These are phyloP conservation scores for Onychostoma macrolepis DNA, from an alignment of 2,113 vertebrate genomes.

Conservation along the genomic window DNA sequence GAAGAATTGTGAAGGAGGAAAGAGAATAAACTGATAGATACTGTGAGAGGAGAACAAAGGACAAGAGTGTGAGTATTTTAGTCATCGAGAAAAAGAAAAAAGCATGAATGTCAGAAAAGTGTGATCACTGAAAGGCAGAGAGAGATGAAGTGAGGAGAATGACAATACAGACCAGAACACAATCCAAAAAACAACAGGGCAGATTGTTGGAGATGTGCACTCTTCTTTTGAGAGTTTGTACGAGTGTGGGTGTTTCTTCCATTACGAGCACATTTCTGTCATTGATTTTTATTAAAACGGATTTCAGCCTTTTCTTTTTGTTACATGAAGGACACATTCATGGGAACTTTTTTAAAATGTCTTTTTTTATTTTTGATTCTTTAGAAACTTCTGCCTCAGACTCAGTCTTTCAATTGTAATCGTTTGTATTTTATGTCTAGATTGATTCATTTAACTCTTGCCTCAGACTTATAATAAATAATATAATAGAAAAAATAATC, in stretches of 20 bases:
- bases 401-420: neutral
- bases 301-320: neutral
- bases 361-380: neutral
- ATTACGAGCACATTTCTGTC: neutral
- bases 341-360: neutral
- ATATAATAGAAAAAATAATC: no score
- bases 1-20: neutral
- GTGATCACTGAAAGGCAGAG: constrained; percentile 16
- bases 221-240: neutral
- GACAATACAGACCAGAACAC: constrained; percentile 17
- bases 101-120: neutral
- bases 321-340: neutral
- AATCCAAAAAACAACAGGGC: neutral
- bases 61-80: constrained; percentile 5
- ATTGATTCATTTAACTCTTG: neutral
- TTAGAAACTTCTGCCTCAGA: neutral
- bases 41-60: constrained; percentile 41
- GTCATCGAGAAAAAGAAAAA: neutral
- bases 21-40: neutral
- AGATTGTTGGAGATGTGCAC: neutral
- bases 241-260: constrained; percentile 1
- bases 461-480: neutral
- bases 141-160: constrained; percentile 26
- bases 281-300: neutral
- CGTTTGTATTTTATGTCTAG: neutral